These are phyloP conservation scores for Lepetodrilus schrolli DNA, from an alignment of 2,888 invertebrate genomes.

Conservation along the genomic window DNA sequence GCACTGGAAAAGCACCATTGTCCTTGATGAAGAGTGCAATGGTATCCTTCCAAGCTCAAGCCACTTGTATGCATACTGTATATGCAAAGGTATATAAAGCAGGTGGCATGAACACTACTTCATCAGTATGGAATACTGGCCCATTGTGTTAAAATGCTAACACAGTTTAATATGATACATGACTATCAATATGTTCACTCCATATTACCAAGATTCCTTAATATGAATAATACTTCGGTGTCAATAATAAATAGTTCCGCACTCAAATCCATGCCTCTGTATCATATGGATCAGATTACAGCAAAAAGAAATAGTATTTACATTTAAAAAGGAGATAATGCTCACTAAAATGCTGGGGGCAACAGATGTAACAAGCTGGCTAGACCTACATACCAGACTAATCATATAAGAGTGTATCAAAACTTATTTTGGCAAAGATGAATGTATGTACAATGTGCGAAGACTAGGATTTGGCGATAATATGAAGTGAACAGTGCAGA, in stretches of 20 bases:
- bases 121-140: too few species aligned
- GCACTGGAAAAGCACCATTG: neutral
- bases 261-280: neutral
- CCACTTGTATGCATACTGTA: too few species aligned
- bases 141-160: too few species aligned
- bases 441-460: conserved; percentile 19
- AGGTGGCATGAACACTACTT: neutral
- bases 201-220: neutral
- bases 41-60: neutral
- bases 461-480: conserved; percentile 15
- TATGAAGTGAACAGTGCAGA: conserved; percentile 18
- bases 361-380: neutral
- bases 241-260: conserved; percentile 11
- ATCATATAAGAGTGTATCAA: conserved; percentile 16
- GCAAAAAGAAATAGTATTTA: conserved; percentile 6
- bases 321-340: neutral
- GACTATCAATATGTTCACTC: conserved; percentile 4
- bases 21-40: neutral
- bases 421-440: conserved; percentile 24
- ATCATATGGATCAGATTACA: too few species aligned
- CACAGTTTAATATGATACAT: neutral
- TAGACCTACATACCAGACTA: conserved; percentile 4
- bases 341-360: conserved; percentile 6
- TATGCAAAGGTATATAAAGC: neutral
- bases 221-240: conserved; percentile 6